Percentiles rank a stretch among this genome's conserved stretches.
These are phyloP conservation scores for Luscinia megarhynchos DNA, from an alignment of 2,797 vertebrate species.

Conservation along the genomic window DNA sequence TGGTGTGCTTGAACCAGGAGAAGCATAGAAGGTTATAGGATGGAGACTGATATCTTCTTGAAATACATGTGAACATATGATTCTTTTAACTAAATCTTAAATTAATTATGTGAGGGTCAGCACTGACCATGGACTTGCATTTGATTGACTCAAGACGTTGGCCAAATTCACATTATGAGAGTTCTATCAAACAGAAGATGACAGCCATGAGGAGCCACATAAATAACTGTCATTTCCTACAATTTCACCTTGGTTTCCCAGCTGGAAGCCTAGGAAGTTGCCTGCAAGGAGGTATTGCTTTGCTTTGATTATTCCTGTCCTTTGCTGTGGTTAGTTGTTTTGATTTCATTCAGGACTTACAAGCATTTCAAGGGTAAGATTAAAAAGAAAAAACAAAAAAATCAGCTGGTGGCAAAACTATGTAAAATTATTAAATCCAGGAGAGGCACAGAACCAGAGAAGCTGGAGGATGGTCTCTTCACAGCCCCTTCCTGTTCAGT, in stretches of 20 bases:
- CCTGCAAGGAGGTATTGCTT: neutral
- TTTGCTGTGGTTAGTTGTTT: neutral
- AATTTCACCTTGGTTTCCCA: neutral
- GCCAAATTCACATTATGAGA: neutral
- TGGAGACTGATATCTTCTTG: neutral
- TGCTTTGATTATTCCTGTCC: constrained; percentile 20
- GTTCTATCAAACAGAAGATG: neutral
- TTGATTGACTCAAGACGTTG: neutral
- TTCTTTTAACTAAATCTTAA: neutral
- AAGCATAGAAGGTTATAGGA: neutral
- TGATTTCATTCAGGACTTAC: neutral
- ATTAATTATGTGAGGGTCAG: neutral
- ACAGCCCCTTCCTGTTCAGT: constrained; percentile 13
- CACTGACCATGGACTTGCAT: neutral
- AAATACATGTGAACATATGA: neutral
- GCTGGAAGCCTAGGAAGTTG: neutral
- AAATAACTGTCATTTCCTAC: neutral
- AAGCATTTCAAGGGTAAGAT: neutral
- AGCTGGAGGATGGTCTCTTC: constrained; percentile 9
- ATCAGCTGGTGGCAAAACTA: neutral
- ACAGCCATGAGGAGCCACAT: neutral
- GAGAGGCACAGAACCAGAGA: neutral
- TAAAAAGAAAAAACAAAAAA: neutral
- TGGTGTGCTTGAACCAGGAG: neutral
- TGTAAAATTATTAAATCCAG: constrained; percentile 21